Evolutionary conservation across 2,797 vertebrate genomes (phyloP).

Genomic region (Falco biarmicus): DNA sequence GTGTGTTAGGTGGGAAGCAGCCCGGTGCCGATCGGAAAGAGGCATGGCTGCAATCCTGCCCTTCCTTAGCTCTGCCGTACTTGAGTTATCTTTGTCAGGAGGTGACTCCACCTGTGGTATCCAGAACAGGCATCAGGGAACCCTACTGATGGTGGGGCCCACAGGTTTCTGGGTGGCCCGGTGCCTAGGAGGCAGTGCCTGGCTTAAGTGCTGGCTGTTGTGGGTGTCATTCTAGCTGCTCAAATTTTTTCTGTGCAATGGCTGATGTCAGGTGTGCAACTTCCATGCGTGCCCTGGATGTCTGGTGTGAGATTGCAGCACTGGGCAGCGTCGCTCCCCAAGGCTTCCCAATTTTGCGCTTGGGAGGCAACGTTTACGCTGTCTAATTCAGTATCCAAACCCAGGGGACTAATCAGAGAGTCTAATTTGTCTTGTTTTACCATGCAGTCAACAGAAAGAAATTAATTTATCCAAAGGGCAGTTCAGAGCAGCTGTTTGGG

Average conservation of each 20-base stretch:
- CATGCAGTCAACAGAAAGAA: background rate
- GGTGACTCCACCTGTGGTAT: background rate
- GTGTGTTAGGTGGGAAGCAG: background rate
- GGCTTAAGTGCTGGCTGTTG: background rate
- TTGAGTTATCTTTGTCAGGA: background rate
- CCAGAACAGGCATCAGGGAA: background rate
- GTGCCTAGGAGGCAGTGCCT: background rate
- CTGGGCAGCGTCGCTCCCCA: background rate
- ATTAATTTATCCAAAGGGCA: background rate
- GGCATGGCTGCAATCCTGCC: background rate
- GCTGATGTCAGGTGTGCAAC: rapidly evolving
- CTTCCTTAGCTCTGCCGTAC: background rate
- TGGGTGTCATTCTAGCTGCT: background rate
- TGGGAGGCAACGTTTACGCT: background rate
- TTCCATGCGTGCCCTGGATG: background rate
- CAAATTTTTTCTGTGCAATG: background rate
- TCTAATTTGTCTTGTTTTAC: background rate
- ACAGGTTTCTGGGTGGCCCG: background rate
- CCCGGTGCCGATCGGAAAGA: background rate
- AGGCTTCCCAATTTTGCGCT: background rate
- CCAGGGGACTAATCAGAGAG: background rate
- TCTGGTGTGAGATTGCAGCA: background rate
- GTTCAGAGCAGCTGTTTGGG: background rate
- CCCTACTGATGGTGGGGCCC: background rate
- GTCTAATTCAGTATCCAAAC: background rate